These are phyloP conservation scores for Potorous gilbertii DNA, from an alignment of 2,797 vertebrate genomes.

Conservation along the genomic window DNA sequence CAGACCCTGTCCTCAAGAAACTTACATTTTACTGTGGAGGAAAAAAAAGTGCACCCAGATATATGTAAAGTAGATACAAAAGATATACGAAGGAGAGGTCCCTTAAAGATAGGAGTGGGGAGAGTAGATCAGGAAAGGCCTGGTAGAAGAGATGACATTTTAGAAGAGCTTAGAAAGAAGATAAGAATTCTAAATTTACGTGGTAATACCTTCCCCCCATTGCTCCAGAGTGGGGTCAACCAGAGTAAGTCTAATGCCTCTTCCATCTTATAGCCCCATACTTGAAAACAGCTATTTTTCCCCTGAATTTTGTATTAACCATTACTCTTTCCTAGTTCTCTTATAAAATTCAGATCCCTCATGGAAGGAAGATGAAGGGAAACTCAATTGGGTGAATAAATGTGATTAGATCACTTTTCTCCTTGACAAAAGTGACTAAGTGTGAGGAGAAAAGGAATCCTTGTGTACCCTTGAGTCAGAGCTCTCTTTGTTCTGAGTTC, in stretches of 20 bases:
- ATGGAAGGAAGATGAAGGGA: background rate
- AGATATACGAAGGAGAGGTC: background rate
- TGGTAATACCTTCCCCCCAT: background rate
- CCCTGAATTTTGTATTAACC: background rate
- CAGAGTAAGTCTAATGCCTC: background rate
- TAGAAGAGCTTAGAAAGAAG: background rate
- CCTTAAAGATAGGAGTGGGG: no score
- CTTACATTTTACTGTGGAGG: background rate
- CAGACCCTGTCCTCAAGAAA: background rate
- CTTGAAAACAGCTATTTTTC: background rate
- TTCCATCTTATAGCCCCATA: background rate
- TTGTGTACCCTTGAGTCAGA: background rate
- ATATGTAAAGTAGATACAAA: background rate
- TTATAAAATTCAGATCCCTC: background rate
- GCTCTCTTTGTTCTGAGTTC: background rate
- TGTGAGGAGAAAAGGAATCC: background rate
- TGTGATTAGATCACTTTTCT: background rate
- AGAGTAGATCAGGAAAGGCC: background rate
- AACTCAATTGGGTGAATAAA: background rate
- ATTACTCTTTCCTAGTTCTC: background rate
- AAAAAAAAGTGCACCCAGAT: background rate
- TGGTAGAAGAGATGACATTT: background rate
- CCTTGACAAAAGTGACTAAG: background rate
- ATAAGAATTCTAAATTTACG: background rate
- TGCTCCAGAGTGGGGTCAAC: background rate